A percentile compares a stretch with the other conserved stretches of the same genome.
These are phyloP conservation scores for Pseudomyrmex cubaensis DNA, from an alignment of 1,140 invertebrate species.

Conservation along the genomic window DNA sequence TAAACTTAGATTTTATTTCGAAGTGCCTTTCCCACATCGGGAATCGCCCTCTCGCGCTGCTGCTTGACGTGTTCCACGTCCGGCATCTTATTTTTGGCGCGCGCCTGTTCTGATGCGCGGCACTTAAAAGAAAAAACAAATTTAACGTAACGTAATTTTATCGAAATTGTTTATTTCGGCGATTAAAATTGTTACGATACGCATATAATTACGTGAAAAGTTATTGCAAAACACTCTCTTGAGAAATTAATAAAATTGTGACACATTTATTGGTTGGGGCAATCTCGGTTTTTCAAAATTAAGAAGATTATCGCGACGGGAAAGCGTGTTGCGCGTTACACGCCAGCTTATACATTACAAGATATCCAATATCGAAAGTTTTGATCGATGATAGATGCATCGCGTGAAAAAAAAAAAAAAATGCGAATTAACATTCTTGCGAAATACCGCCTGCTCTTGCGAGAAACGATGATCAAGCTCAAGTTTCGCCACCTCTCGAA, in stretches of 20 bases:
- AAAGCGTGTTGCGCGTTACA: conserved; percentile 26
- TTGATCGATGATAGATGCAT: conserved; percentile 35
- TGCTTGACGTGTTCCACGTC: neutral
- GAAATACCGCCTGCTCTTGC: conserved; percentile 2
- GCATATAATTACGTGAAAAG: too few relatives aligned
- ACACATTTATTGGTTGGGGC: neutral
- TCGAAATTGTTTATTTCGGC: too few relatives aligned
- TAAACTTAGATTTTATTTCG: conserved; percentile 43
- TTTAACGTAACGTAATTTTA: neutral
- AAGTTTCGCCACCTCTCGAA: conserved; percentile 44
- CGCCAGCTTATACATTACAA: neutral
- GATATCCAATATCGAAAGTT: conserved; percentile 42
- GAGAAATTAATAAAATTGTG: neutral
- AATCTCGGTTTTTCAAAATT: neutral
- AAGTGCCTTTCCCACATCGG: conserved; percentile 31
- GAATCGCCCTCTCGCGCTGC: conserved; percentile 5
- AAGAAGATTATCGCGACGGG: conserved; percentile 8
- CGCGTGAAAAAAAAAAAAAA: conserved; percentile 26
- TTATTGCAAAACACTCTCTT: neutral
- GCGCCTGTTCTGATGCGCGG: neutral
- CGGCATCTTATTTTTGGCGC: conserved; percentile 28
- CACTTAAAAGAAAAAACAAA: conserved; percentile 11
- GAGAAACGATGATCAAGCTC: conserved; percentile 23
- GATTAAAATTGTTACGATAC: too few relatives aligned
- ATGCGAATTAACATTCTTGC: conserved; percentile 37